Conservation (phyloP, 2,888 invertebrate genomes). For the Apoda limacodes region DNA sequence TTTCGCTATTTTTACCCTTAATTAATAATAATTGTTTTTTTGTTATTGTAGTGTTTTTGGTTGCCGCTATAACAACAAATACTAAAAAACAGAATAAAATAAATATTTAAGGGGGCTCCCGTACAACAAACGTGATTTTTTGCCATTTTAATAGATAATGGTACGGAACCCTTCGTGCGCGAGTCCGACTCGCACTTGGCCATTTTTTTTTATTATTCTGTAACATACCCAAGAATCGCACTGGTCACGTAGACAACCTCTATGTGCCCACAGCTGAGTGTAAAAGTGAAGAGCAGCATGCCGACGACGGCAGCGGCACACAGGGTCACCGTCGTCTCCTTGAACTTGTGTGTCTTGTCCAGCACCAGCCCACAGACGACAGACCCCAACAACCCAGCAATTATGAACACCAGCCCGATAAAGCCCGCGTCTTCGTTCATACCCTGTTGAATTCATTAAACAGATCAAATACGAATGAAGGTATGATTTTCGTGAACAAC, state of each 20-base stretch:
- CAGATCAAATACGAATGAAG: neutral
- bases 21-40: too few relatives aligned
- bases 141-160: too few relatives aligned
- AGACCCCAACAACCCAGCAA: slow-evolving; percentile 95
- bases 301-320: slow-evolving; percentile 91
- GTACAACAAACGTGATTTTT: too few relatives aligned
- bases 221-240: slow-evolving; percentile 87
- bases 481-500: neutral
- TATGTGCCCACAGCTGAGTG: slow-evolving; percentile 81
- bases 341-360: slow-evolving; percentile 94
- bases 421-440: slow-evolving; percentile 85
- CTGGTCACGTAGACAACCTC: slow-evolving; percentile 88
- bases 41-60: too few relatives aligned
- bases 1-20: too few relatives aligned
- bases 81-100: too few relatives aligned
- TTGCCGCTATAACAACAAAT: too few relatives aligned
- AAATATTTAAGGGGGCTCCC: too few relatives aligned
- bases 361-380: slow-evolving; percentile 90
- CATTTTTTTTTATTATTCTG: too few relatives aligned
- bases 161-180: too few relatives aligned
- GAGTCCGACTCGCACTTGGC: too few relatives aligned
- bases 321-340: slow-evolving; percentile 93
- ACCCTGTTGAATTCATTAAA: too few relatives aligned
- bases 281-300: slow-evolving; percentile 94
- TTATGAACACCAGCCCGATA: slow-evolving; percentile 90